Conservation (phyloP, 1,140 invertebrate genomes). For the Papilio aristodemus region DNA sequence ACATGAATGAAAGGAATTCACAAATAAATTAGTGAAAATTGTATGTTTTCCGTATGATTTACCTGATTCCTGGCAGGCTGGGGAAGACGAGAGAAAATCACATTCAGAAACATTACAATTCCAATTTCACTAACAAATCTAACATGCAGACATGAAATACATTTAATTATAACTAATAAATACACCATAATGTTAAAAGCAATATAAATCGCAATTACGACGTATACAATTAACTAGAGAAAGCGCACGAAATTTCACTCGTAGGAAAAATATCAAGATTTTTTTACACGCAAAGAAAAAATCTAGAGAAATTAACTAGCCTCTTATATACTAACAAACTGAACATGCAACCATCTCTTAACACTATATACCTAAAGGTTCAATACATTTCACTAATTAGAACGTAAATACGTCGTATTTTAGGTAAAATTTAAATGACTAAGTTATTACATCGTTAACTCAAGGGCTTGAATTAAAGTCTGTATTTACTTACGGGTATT, state of each 20-base stretch:
- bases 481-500: too few species aligned
- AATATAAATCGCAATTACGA: conserved; percentile 57
- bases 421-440: neutral
- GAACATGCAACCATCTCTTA: conserved; percentile 21
- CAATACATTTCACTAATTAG: conserved; percentile 8
- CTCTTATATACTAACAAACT: neutral
- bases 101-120: conserved; percentile 77
- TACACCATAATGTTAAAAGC: conserved; percentile 43
- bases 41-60: conserved; percentile 42
- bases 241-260: conserved; percentile 67
- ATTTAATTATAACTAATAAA: conserved; percentile 46
- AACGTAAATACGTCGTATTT: conserved; percentile 33
- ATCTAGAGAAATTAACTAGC: conserved; percentile 52
- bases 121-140: conserved; percentile 65
- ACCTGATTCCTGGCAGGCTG: conserved; percentile 79
- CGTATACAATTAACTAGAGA: conserved; percentile 66
- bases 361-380: conserved; percentile 12
- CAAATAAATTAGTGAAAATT: conserved; percentile 20
- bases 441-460: neutral
- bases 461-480: too few species aligned
- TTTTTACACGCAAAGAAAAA: conserved; percentile 76
- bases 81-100: conserved; percentile 75
- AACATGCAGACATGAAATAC: conserved; percentile 56
- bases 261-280: conserved; percentile 76
- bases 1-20: neutral